phyloP scores from a whole-genome alignment of 1,140 invertebrate species.

The Samia ricini region DNA sequence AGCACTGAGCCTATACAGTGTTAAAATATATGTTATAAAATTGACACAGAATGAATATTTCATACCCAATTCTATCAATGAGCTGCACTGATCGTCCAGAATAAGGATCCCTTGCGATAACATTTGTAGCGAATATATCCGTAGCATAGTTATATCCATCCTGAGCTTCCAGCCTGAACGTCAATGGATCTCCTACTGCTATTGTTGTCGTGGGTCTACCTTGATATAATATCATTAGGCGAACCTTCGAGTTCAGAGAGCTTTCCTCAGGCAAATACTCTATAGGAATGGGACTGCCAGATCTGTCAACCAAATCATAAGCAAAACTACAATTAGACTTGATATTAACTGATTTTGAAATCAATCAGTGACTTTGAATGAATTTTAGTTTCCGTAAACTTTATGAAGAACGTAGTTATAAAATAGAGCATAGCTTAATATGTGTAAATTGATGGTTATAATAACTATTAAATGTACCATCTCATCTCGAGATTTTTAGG shows the following conservation, averaged over 20 bases:
- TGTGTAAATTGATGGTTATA: not conserved
- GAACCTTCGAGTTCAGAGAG: constrained; percentile 91
- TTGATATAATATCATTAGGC: constrained; percentile 91
- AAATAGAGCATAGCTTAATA: not conserved
- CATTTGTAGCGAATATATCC: constrained; percentile 95
- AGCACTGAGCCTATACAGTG: too few species aligned
- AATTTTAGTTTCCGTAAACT: constrained; percentile 24
- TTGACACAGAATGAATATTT: constrained; percentile 9
- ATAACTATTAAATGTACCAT: too few species aligned
- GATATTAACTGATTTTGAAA: constrained; percentile 29
- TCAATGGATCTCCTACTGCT: constrained; percentile 94
- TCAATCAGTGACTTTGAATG: constrained; percentile 58
- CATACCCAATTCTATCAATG: constrained; percentile 92
- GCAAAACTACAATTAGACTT: constrained; percentile 71
- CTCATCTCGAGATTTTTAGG: too few species aligned
- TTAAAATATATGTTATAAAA: too few species aligned
- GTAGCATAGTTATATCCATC: constrained; percentile 92
- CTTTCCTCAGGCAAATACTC: constrained; percentile 95
- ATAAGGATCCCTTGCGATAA: constrained; percentile 95
- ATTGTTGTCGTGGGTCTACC: constrained; percentile 94
- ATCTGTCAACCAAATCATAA: constrained; percentile 79
- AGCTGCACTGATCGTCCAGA: constrained; percentile 92
- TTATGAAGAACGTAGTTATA: not conserved
- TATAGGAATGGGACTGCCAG: constrained; percentile 93
- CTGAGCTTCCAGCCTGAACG: constrained; percentile 92